Evolutionary conservation across 2,888 invertebrate genomes (phyloP), one percentile per base, ranked within the genome.

Genomic region (Colletes collaris): DNA sequence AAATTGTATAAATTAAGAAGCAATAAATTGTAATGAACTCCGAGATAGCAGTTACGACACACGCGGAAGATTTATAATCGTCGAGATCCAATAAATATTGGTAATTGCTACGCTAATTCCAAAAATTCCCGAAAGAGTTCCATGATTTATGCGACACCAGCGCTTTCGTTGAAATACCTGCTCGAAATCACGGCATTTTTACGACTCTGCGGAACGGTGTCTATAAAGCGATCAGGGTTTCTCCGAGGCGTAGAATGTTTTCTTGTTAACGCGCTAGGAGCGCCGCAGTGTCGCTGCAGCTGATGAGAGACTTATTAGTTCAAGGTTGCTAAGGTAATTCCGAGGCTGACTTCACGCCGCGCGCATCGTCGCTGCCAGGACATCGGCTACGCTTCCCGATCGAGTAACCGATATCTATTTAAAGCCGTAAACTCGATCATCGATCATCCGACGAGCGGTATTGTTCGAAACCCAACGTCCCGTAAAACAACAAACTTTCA

Each of bases 241-340:
- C 55, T 35, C 19, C 64, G 50, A 16, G 55, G 27, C 27, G 52
- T 68, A n/a, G 52, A 79, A 74, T 60, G 79, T 79, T 75, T 68
- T 67, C 64, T 67, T 55, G 46, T 63, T 70, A 68, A 81, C 52
- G 50, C 35, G 53, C 50, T 53, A 55, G 80, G 59, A 79, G 75
- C 75, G 80, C 58, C 81, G 60, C 69, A 60, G 52, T 75, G 75
- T 75, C 75, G 71, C 55, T 75, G 71, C 65, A 80, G 67, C 70
- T 60, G 70, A 60, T 70, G 76, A 70, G 66, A 70, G 73, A 73
- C 71, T 81, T 82, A 82, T 82, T 82, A 74, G 82, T 82, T 82
- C 82, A 82, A 82, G 82, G 82, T 81, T 81, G 71, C 70, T 52
- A 62, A 77, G 73, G 77, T 68, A 82, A 82, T 81, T 71, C 73